phyloP scores from a whole-genome alignment of 2,888 invertebrate species.

The Hecatera dysodea region DNA sequence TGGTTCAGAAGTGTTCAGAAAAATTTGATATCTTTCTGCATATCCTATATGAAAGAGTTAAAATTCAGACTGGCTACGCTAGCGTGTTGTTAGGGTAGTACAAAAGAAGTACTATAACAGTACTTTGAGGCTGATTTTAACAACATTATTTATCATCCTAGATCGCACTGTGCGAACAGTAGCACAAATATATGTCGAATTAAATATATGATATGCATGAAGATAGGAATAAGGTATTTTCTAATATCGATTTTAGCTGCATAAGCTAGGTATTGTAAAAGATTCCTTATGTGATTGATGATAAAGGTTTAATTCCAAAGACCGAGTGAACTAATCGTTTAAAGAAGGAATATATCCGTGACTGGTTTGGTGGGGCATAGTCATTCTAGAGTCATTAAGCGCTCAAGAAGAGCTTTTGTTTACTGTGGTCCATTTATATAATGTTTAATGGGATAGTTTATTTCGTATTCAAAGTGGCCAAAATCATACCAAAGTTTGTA shows the following conservation, averaged over 20 bases:
- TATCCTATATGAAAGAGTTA: slow-evolving; percentile 42
- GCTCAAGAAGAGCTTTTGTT: slow-evolving; percentile 59
- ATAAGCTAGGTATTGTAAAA: slow-evolving; percentile 24
- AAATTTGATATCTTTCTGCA: slow-evolving; percentile 35
- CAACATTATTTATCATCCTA: slow-evolving; percentile 10
- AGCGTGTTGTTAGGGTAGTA: slow-evolving; percentile 59
- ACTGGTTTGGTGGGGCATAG: slow-evolving; percentile 82
- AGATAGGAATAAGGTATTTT: slow-evolving; percentile 8
- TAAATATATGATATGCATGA: slow-evolving; percentile 39
- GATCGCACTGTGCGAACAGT: slow-evolving; percentile 47
- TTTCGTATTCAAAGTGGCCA: slow-evolving; percentile 61
- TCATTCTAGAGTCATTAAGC: slow-evolving; percentile 52
- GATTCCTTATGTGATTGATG: slow-evolving; percentile 6
- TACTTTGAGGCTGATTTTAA: slow-evolving; percentile 60
- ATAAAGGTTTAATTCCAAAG: slow-evolving; percentile 57
- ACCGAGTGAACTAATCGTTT: slow-evolving; percentile 32
- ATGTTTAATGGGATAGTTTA: slow-evolving; percentile 44
- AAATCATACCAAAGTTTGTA: slow-evolving; percentile 25
- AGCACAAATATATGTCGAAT: slow-evolving; percentile 38
- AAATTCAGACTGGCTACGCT: slow-evolving; percentile 62
- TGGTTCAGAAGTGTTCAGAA: slow-evolving; percentile 20
- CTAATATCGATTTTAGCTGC: neutral
- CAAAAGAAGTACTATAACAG: slow-evolving; percentile 40
- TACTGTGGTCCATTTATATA: slow-evolving; percentile 66
- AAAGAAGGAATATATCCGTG: slow-evolving; percentile 67